Evolutionary conservation across 2,797 vertebrate species (phyloP).

Genomic region (Rhabdophis nuchalis): DNA sequence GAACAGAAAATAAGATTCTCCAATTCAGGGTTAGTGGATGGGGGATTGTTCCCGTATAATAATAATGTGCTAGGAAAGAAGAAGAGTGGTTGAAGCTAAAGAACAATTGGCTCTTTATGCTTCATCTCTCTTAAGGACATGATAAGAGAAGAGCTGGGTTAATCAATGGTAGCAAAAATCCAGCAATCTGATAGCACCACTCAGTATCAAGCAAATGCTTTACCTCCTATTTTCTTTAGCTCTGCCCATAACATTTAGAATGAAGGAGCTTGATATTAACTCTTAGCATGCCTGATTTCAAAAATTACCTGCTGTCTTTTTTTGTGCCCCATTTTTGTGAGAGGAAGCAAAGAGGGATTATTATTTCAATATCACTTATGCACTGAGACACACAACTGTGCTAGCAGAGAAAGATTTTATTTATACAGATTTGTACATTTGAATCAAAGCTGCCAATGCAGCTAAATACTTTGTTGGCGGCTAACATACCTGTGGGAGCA

Average conservation of each 20-base stretch:
- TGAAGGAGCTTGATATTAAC: not conserved
- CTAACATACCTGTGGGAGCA: conserved; percentile 60
- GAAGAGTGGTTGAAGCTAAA: not conserved
- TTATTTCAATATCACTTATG: not conserved
- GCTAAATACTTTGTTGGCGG: not conserved
- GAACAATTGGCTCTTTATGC: not conserved
- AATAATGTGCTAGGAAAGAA: not conserved
- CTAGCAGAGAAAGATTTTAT: not conserved
- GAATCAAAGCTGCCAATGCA: not conserved
- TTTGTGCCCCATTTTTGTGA: not conserved
- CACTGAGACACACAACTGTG: not conserved
- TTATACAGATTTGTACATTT: not conserved
- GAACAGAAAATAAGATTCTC: not conserved
- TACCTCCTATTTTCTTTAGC: not conserved
- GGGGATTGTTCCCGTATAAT: not conserved
- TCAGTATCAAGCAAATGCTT: not conserved
- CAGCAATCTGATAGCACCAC: not conserved
- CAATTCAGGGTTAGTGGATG: not conserved
- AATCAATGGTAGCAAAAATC: not conserved
- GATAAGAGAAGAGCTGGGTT: not conserved
- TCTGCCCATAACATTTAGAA: not conserved
- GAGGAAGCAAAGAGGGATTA: not conserved
- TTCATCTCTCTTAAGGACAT: not conserved
- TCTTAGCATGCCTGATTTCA: not conserved
- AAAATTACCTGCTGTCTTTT: not conserved